A percentile compares a stretch with the other conserved stretches of the same genome.
phyloP scores from a whole-genome alignment of 2,797 vertebrate species.

The Enteromius viviparus region DNA sequence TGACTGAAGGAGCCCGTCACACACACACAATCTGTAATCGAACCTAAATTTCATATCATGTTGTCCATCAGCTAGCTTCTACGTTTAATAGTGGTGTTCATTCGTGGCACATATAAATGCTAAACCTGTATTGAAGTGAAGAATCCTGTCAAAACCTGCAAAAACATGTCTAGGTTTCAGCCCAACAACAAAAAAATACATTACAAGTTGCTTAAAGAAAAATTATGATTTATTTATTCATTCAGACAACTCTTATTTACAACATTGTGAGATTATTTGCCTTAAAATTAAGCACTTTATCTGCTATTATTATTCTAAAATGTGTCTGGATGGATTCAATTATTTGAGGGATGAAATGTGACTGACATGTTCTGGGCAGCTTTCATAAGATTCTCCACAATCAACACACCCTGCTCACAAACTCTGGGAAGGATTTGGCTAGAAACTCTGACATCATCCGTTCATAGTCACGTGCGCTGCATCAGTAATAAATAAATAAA shows the following conservation, averaged over 20 bases:
- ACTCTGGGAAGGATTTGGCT: background rate
- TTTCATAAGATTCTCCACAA: background rate
- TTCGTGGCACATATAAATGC: background rate
- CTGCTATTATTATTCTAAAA: background rate
- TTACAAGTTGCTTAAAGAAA: background rate
- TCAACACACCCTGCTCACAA: background rate
- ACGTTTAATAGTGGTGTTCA: background rate
- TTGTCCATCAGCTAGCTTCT: background rate
- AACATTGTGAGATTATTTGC: background rate
- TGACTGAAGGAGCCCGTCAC: constrained; percentile 41
- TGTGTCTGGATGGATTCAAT: background rate
- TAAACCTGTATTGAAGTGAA: background rate
- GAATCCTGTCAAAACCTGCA: background rate
- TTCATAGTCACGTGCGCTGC: background rate
- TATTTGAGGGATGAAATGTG: background rate
- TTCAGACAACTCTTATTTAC: background rate
- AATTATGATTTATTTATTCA: background rate
- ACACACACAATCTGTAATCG: background rate
- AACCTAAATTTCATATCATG: background rate
- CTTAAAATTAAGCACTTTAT: background rate
- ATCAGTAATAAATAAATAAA: background rate
- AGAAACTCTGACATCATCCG: background rate
- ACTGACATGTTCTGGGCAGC: background rate
- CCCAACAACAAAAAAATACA: background rate
- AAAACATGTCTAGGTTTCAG: background rate